Percentiles rank a stretch among this genome's conserved stretches.
These are phyloP conservation scores for Nycteola revayana DNA, from an alignment of 2,888 invertebrate genomes.

Conservation along the genomic window DNA sequence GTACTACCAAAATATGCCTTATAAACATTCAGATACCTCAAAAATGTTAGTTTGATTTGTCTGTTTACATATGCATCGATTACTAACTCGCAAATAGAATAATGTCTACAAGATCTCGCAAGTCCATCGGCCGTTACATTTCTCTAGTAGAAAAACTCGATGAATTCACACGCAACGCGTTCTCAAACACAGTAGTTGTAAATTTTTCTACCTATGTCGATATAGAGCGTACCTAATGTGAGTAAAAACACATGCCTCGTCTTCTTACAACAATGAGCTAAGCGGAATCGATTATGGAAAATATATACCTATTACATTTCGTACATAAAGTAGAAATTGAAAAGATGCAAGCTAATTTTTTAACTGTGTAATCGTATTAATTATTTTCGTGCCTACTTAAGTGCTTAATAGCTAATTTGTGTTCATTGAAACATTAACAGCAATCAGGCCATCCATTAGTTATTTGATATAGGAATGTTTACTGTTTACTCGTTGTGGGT, in stretches of 20 bases:
- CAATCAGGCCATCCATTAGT: slow-evolving; percentile 45
- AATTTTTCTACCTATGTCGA: slow-evolving; percentile 7
- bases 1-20: too few species aligned
- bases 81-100: too few species aligned
- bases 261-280: slow-evolving; percentile 9
- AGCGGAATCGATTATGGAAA: slow-evolving; percentile 4
- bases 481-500: slow-evolving; percentile 21
- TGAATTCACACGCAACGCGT: slow-evolving; percentile 30
- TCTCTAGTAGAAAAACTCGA: slow-evolving; percentile 21
- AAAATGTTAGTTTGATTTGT: too few species aligned
- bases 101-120: too few species aligned
- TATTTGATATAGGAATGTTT: slow-evolving; percentile 39
- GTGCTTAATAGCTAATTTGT: too few species aligned
- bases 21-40: too few species aligned
- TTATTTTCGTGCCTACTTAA: too few species aligned
- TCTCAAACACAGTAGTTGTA: slow-evolving; percentile 19
- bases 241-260: slow-evolving; percentile 14
- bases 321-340: too few species aligned
- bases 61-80: too few species aligned
- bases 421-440: slow-evolving; percentile 16
- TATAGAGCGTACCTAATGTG: slow-evolving; percentile 7
- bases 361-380: too few species aligned
- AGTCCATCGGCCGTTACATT: slow-evolving; percentile 19
- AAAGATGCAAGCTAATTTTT: too few species aligned
- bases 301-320: too few species aligned